Percentiles rank a stretch among this genome's conserved stretches.
These are phyloP conservation scores for Vanessa atalanta DNA, from an alignment of 1,140 invertebrate genomes.

Conservation along the genomic window DNA sequence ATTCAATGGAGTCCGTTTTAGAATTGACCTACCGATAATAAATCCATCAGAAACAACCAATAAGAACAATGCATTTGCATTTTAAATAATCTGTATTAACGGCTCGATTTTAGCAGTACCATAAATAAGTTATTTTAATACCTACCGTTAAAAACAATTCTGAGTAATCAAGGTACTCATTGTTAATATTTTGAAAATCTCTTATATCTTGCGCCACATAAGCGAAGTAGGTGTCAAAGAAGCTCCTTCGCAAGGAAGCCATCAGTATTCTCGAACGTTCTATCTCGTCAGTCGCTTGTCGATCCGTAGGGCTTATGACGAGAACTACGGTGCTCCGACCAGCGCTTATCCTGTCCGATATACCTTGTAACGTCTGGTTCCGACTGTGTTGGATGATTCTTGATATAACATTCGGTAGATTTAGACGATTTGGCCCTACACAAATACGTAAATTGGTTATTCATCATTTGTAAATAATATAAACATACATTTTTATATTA, in stretches of 20 bases:
- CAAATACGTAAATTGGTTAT: conserved; percentile 23
- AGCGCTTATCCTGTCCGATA: conserved; percentile 49
- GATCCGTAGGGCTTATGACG: conserved; percentile 66
- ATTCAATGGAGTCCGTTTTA: no score
- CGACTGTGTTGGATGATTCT: conserved; percentile 58
- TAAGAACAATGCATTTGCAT: no score
- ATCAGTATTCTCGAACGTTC: conserved; percentile 64
- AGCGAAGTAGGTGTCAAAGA: conserved; percentile 73
- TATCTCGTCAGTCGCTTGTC: conserved; percentile 61
- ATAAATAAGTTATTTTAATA: conserved; percentile 9
- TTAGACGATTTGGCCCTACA: conserved; percentile 75
- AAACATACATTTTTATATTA: no score
- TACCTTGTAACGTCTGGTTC: conserved; percentile 60
- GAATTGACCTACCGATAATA: no score
- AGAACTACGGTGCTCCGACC: conserved; percentile 68
- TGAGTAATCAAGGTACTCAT: conserved; percentile 70
- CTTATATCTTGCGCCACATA: conserved; percentile 62
- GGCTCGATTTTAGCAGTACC: background rate
- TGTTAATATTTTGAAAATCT: conserved; percentile 69
- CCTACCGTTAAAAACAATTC: conserved; percentile 68
- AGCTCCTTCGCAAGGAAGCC: conserved; percentile 59
- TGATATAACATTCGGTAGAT: conserved; percentile 71
- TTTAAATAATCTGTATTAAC: no score
- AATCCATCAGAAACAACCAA: no score
- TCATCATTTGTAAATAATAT: no score